Conservation (phyloP, 1,140 invertebrate species). For the Lordiphosa clarofinis region DNA sequence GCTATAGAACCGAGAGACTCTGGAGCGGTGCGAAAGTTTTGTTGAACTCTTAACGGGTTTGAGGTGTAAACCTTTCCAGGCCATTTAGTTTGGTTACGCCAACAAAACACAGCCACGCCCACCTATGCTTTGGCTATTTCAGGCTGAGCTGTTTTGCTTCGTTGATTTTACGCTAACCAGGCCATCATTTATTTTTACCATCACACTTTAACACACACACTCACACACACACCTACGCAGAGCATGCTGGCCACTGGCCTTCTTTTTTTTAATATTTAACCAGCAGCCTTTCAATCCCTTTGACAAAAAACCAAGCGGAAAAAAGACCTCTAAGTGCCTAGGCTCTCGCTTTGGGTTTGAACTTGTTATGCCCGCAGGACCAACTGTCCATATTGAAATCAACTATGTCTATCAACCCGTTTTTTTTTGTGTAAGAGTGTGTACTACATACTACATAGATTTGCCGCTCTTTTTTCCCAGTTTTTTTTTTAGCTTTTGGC, state of each 20-base stretch:
- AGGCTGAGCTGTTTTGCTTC: slow-evolving; percentile 23
- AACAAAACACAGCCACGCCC: slow-evolving; percentile 18
- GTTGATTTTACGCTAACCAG: slow-evolving; percentile 33
- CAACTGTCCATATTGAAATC: not conserved
- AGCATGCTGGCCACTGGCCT: slow-evolving; percentile 22
- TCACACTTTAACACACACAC: slow-evolving; percentile 18
- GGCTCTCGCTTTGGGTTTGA: no score
- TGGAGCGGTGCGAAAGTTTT: no score
- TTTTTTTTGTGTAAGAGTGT: slow-evolving; percentile 5
- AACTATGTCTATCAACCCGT: slow-evolving; percentile 28
- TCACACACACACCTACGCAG: slow-evolving; percentile 12
- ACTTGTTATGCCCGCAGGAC: no score
- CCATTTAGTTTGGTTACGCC: slow-evolving; percentile 46
- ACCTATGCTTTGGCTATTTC: slow-evolving; percentile 41
- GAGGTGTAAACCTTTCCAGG: slow-evolving; percentile 31
- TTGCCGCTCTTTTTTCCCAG: not conserved
- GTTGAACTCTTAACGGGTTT: no score
- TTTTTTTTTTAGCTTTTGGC: slow-evolving; percentile 14
- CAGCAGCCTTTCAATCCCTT: slow-evolving; percentile 1
- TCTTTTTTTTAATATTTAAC: slow-evolving; percentile 47
- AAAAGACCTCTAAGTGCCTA: no score
- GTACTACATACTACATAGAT: slow-evolving; percentile 33
- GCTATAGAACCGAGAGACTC: no score
- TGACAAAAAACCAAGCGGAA: no score
- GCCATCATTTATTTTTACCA: slow-evolving; percentile 44